Percentiles rank a stretch among this genome's conserved stretches.
Evolutionary conservation across 1,140 invertebrate genomes (phyloP).

Genomic region (Steinernema khuongi): DNA sequence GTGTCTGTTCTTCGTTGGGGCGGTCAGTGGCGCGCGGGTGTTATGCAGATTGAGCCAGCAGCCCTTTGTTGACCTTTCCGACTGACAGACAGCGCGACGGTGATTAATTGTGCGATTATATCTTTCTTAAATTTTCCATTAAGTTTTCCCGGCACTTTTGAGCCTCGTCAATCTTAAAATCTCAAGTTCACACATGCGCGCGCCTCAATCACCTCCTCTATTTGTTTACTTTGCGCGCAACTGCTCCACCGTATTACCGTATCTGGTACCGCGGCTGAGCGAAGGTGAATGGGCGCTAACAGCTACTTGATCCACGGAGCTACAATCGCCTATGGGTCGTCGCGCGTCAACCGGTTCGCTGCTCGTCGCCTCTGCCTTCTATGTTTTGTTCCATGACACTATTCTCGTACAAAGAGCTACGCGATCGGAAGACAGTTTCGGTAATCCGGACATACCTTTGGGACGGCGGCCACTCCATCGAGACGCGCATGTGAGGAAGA

Average conservation of each 20-base stretch:
- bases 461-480: too few relatives aligned
- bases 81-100: slow-evolving; percentile 4
- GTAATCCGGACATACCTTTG: slow-evolving; percentile 7
- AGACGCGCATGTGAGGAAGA: too few relatives aligned
- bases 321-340: neutral
- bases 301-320: slow-evolving; percentile 14
- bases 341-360: slow-evolving; percentile 5
- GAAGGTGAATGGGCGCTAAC: slow-evolving; percentile 10
- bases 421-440: neutral
- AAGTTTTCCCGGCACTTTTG: neutral
- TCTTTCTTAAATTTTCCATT: slow-evolving; percentile 15
- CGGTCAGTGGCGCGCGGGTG: slow-evolving; percentile 4
- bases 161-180: neutral
- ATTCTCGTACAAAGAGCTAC: neutral
- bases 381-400: slow-evolving; percentile 15
- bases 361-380: neutral
- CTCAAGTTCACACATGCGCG: too few relatives aligned
- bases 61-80: slow-evolving; percentile 6
- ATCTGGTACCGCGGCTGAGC: neutral
- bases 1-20: neutral
- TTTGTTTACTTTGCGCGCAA: neutral
- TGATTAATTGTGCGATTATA: slow-evolving; percentile 13
- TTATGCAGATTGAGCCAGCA: slow-evolving; percentile 8
- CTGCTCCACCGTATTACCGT: neutral
- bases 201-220: too few relatives aligned